phyloP scores from a whole-genome alignment of 2,113 vertebrate genomes.

The Periophthalmodon schlosseri region DNA sequence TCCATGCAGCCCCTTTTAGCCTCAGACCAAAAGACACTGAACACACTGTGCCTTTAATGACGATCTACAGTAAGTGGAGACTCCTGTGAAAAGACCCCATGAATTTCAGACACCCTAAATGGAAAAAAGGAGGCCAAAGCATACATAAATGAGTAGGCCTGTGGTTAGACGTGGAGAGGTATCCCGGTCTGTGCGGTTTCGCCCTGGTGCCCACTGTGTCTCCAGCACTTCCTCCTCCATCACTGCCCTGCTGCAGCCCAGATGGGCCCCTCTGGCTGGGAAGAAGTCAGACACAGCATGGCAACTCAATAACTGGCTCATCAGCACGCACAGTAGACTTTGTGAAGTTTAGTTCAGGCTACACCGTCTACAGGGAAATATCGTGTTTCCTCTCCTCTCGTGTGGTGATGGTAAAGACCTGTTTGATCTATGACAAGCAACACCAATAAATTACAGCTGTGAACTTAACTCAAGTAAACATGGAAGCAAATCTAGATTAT shows the following conservation, averaged over 20 bases:
- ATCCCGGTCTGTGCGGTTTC: conserved; percentile 38
- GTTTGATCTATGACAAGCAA: conserved; percentile 62
- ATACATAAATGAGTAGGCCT: conserved; percentile 22
- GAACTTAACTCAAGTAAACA: conserved; percentile 21
- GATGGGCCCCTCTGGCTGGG: conserved; percentile 44
- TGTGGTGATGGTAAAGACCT: conserved; percentile 42
- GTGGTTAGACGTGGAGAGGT: conserved; percentile 26
- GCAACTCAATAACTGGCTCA: conserved; percentile 38
- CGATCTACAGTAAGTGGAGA: not conserved
- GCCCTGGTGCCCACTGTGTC: conserved; percentile 32
- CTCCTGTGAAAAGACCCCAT: conserved; percentile 6
- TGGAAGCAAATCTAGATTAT: not conserved
- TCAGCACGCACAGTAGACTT: conserved; percentile 45
- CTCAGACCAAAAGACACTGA: conserved; percentile 4
- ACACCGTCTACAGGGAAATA: conserved; percentile 29
- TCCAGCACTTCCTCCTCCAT: conserved; percentile 57
- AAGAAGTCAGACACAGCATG: conserved; percentile 55
- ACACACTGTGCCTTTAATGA: not conserved
- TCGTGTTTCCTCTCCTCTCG: conserved; percentile 56
- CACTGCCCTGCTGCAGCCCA: conserved; percentile 46
- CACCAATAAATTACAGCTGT: conserved; percentile 31
- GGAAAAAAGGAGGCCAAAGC: conserved; percentile 29
- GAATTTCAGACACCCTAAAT: conserved; percentile 13
- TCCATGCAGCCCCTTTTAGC: not conserved
- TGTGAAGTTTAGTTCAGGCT: conserved; percentile 28